Conservation (phyloP, 2,113 vertebrate genomes). For the Rhynchomys soricoides region DNA sequence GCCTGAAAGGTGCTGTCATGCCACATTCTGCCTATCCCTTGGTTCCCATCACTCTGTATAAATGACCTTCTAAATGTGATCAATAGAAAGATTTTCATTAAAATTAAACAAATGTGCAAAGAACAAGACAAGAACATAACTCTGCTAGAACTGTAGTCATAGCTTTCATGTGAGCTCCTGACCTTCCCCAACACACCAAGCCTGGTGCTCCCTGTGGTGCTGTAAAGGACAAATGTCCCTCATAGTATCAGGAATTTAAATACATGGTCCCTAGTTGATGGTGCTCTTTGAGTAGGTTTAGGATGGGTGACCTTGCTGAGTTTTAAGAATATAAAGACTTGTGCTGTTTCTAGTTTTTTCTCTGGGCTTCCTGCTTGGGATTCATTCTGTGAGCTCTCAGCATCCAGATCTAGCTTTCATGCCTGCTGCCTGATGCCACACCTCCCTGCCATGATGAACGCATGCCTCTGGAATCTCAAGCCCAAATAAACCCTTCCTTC, state of each 20-base stretch:
- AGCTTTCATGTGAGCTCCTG: background rate
- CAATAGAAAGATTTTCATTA: slow-evolving; percentile 29
- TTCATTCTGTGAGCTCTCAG: background rate
- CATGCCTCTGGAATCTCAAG: background rate
- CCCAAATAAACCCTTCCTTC: background rate
- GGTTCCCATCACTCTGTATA: background rate
- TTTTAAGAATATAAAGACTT: background rate
- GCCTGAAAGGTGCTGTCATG: background rate
- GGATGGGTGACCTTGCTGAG: background rate
- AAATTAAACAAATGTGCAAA: background rate
- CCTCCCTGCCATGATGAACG: background rate
- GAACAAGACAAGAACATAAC: background rate
- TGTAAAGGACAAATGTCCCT: background rate
- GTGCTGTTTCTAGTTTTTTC: background rate
- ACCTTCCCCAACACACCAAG: background rate
- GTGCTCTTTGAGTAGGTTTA: background rate
- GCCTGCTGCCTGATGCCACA: background rate
- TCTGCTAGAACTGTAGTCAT: background rate
- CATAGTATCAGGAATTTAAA: background rate
- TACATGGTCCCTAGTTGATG: background rate
- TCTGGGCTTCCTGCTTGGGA: background rate
- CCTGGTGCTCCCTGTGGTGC: background rate
- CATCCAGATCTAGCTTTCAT: background rate
- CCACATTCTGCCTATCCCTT: background rate
- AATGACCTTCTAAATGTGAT: slow-evolving; percentile 3